Evolutionary conservation across 2,888 invertebrate species (phyloP), one percentile per base, ranked within the genome.

Genomic region (Drosophila aldrichi): DNA sequence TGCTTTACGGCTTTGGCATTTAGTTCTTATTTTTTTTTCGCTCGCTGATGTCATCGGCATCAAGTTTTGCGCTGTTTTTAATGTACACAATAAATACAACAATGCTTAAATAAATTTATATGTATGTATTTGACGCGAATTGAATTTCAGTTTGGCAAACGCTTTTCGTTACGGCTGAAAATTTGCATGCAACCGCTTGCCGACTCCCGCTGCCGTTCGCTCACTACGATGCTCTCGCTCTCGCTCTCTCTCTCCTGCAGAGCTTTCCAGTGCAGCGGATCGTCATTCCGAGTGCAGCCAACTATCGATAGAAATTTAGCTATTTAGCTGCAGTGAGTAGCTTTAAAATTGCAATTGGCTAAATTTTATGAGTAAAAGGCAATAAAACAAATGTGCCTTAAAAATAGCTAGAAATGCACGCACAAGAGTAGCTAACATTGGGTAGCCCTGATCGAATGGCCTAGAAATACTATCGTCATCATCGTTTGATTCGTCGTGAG

Each of bases 1-100:
- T 56, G 60, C 51, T 61, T 56, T 46, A 46, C 46, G 70, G 46
- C 61, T 61, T 70, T 69, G 34, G 44, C 49, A 43, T 58, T 70
- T 62, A 38, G 22, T 41, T 60, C 62, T 46, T 77, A 43, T 41
- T 64, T 38, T 67, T 38, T 67, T 65, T 58, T 25, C 40, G 38
- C 41, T 74, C 44, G 74, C 58, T 77, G 77, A 77, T 77, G 77
- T 77, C 77, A 77, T 77, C 70, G 66, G 66, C 65, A 41, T 57
- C 51, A 57, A 55, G 60, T 58, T 76, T 75, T 57, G 36, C 25
- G 62, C 57, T 66, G 54, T 16, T 58, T 65, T 36, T 44, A 48
- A 54, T 62, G 54, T 66, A 60, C 55, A 60, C 51, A 72, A 59
- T 66, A 48, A 54, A 54, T 51, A 57, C 48, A 65, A 68, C 38